Evolutionary conservation across 1,140 invertebrate genomes (phyloP).

Genomic region (Drosophila nebulosa): DNA sequence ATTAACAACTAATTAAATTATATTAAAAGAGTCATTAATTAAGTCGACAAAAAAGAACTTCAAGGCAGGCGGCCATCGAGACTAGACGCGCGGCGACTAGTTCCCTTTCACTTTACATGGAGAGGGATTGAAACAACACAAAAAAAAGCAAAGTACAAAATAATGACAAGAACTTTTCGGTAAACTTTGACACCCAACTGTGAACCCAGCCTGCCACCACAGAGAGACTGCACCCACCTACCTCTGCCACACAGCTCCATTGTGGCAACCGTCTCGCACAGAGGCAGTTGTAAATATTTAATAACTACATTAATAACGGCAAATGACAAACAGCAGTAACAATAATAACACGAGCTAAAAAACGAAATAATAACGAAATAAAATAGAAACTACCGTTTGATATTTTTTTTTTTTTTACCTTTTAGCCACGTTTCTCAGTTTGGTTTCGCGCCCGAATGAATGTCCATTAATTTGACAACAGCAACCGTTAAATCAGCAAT

Average conservation of each 20-base stretch:
- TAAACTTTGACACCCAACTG: constrained; percentile 66
- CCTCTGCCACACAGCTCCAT: constrained; percentile 37
- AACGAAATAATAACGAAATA: constrained; percentile 50
- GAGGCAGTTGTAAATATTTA: constrained; percentile 72
- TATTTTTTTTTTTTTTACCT: background rate
- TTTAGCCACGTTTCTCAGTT: constrained; percentile 30
- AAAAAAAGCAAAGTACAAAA: constrained; percentile 43
- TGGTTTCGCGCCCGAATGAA: constrained; percentile 60
- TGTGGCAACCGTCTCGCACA: background rate
- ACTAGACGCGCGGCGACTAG: constrained; percentile 7
- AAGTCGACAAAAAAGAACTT: constrained; percentile 21
- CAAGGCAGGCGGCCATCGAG: constrained; percentile 32
- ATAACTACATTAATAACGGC: constrained; percentile 76
- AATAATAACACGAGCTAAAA: constrained; percentile 68
- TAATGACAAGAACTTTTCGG: constrained; percentile 74
- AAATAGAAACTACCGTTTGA: constrained; percentile 74
- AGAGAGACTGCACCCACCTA: constrained; percentile 15
- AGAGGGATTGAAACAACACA: constrained; percentile 27
- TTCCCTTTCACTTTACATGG: constrained; percentile 57
- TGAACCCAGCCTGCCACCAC: constrained; percentile 11
- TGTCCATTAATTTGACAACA: constrained; percentile 80
- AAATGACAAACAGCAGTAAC: constrained; percentile 24
- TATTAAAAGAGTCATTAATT: constrained; percentile 74
- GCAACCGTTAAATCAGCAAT: constrained; percentile 80
- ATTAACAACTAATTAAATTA: constrained; percentile 79